Evolutionary conservation across 2,113 vertebrate genomes (phyloP).

Genomic region (Lucifuga dentata): DNA sequence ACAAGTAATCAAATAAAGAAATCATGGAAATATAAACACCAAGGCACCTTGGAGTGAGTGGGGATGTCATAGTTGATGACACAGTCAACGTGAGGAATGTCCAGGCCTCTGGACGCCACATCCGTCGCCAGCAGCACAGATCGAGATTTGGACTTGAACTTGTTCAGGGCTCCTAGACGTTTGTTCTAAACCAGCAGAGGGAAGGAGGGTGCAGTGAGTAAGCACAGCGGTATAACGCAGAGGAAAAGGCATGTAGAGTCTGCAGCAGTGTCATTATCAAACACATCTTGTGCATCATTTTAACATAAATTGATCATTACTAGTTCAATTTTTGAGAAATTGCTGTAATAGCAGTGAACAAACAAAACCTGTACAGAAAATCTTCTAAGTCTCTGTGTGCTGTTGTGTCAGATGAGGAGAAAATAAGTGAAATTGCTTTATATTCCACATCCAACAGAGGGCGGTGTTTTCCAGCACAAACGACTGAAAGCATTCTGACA

Average conservation of each 20-base stretch:
- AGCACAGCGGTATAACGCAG: background rate
- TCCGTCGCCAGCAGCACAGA: slow-evolving; percentile 96
- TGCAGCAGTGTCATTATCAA: no score
- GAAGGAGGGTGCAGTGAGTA: background rate
- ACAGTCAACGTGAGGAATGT: slow-evolving; percentile 98
- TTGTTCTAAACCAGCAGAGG: slow-evolving; percentile 85
- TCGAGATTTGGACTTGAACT: slow-evolving; percentile 97
- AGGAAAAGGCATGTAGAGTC: no score
- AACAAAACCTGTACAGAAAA: no score
- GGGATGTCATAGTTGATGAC: slow-evolving; percentile 99
- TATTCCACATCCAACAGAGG: background rate
- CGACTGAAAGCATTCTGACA: background rate
- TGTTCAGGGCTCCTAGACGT: slow-evolving; percentile 94
- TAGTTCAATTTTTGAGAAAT: no score
- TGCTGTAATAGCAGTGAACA: no score
- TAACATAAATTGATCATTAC: no score
- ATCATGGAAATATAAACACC: background rate
- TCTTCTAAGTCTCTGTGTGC: no score
- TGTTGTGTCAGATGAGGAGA: background rate
- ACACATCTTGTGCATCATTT: no score
- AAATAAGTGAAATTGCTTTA: background rate
- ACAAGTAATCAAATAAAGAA: background rate
- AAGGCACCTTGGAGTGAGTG: slow-evolving; percentile 93
- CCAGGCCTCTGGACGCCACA: slow-evolving; percentile 95
- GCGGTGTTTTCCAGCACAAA: background rate